Evolutionary conservation across 1,140 invertebrate genomes (phyloP), one percentile per base, ranked within the genome.

Genomic region (Colletes latitarsis): DNA sequence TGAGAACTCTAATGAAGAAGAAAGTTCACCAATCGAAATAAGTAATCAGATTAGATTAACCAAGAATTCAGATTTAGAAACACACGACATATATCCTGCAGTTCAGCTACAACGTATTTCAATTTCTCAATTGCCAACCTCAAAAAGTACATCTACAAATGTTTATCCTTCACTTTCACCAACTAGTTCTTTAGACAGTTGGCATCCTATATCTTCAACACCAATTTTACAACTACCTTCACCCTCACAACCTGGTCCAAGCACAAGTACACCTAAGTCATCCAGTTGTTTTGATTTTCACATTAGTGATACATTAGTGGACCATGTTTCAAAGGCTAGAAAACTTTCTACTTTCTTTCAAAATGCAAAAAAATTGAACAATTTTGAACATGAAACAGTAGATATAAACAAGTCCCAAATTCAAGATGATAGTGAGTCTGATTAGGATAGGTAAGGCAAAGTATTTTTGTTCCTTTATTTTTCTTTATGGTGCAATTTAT

Each of bases 41-140:
- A 41, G 46, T 46, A 49, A 63, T 17, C 57, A 63, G 1, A 19
- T 4, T 5, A n/a, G 6, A 10, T 15, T 14, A 17, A 5, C 39
- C 14, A 63, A 15, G 9, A 64, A 21, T 39, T 62, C 52, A 41
- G 12, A 81, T n/a, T 0, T 41, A 63, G 30, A 10, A 1, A 49
- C 19, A 0, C 39, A 9, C 46, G 30, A n/a, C 1, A 10, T 63
- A 12, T 15, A 60, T 10, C 88, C 89, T 8, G 87, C 68, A 77
- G 76, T 92, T 73, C 73, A 88, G 55, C 72, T 92, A 1, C 67
- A 88, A 4, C 85, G 90, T 88, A 43, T 91, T 60, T 87, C 91
- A 14, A 0, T 15, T 53, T 43, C 55, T 57, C 70, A 30, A 15
- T 43, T 49, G 10, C 77, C n/a, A 21, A 60, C 43, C 21, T 71